A percentile compares a stretch with the other conserved stretches of the same genome.
These are phyloP conservation scores for Saiga tatarica DNA, from an alignment of 2,113 vertebrate species.

Conservation along the genomic window DNA sequence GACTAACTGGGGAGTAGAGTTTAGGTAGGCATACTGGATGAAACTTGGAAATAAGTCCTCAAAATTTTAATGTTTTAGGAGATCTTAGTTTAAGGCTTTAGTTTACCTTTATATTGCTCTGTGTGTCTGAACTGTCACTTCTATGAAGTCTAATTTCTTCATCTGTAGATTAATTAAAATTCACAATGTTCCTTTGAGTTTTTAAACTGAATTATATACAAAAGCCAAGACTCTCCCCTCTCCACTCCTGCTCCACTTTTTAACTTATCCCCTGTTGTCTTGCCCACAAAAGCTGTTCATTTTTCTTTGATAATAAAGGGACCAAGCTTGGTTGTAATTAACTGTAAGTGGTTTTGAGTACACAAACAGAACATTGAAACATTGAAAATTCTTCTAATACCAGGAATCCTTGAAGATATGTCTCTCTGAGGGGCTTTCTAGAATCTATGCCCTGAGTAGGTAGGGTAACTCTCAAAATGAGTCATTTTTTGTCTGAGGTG, in stretches of 20 bases:
- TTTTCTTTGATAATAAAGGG: not conserved
- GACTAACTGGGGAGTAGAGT: not conserved
- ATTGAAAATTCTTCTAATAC: not conserved
- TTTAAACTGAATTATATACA: not conserved
- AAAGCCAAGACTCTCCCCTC: not conserved
- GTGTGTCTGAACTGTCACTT: not conserved
- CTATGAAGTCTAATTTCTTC: not conserved
- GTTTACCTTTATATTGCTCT: not conserved
- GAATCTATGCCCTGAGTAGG: not conserved
- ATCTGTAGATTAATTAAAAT: not conserved
- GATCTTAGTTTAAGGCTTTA: not conserved
- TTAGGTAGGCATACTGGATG: not conserved
- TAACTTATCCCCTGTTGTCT: not conserved
- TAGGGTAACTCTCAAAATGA: not conserved
- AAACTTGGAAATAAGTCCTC: not conserved
- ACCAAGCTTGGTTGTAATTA: slow-evolving; percentile 16
- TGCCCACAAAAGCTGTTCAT: not conserved
- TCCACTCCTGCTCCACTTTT: not conserved
- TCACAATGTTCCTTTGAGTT: not conserved
- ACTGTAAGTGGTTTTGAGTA: not conserved
- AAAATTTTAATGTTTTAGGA: not conserved
- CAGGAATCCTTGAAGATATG: not conserved
- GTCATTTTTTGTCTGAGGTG: not conserved
- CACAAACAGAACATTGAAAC: not conserved
- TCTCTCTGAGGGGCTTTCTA: not conserved